Conservation (phyloP, 2,113 vertebrate genomes). For the Aphyosemion australe region DNA sequence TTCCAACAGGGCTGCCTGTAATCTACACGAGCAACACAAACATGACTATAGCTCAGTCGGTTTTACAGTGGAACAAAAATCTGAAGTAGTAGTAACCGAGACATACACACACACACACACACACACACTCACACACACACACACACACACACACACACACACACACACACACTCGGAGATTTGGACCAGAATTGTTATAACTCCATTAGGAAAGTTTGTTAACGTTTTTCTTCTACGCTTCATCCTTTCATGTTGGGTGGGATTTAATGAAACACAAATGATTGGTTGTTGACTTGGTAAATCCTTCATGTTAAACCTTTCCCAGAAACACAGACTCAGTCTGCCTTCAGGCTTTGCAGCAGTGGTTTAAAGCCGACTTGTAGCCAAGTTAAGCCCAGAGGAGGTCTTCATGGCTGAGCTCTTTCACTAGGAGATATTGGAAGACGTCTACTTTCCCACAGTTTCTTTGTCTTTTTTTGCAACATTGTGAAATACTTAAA, state of each 20-base stretch:
- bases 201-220: too few species aligned
- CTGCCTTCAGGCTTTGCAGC: background rate
- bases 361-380: constrained; percentile 14
- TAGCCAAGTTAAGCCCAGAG: constrained; percentile 29
- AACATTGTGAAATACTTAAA: background rate
- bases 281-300: constrained; percentile 19
- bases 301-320: constrained; percentile 12
- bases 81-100: too few species aligned
- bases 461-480: constrained; percentile 5
- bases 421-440: constrained; percentile 13
- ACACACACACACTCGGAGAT: too few species aligned
- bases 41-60: too few species aligned
- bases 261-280: background rate
- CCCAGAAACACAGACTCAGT: constrained; percentile 8
- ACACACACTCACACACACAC: too few species aligned
- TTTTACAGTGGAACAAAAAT: too few species aligned
- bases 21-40: too few species aligned
- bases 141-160: too few species aligned
- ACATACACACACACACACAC: too few species aligned
- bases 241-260: background rate
- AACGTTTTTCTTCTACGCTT: too few species aligned
- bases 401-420: constrained; percentile 32
- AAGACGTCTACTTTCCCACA: constrained; percentile 10
- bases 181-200: too few species aligned
- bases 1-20: too few species aligned